A percentile compares a stretch with the other conserved stretches of the same genome.
These are phyloP conservation scores for Pollenia angustigena DNA, from an alignment of 2,888 invertebrate species.

Conservation along the genomic window DNA sequence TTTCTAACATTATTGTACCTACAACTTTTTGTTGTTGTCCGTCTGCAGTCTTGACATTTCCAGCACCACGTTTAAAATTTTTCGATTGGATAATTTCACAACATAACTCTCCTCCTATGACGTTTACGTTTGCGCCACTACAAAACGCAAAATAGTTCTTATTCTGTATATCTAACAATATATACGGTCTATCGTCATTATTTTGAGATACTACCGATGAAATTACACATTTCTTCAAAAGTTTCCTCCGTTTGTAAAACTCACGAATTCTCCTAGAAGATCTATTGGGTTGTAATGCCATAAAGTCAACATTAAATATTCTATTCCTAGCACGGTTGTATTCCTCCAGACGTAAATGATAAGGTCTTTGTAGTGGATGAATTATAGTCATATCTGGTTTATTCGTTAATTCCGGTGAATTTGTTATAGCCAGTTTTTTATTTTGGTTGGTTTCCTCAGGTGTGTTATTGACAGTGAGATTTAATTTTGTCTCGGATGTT, in stretches of 20 bases:
- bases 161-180: neutral
- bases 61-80: neutral
- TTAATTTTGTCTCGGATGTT: neutral
- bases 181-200: neutral
- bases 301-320: neutral
- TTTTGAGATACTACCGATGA: neutral
- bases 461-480: neutral
- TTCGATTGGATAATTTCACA: neutral
- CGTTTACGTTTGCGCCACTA: neutral
- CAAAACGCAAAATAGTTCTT: neutral
- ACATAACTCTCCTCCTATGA: neutral
- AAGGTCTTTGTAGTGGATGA: neutral
- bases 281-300: neutral
- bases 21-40: neutral
- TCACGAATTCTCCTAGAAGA: neutral
- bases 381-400: neutral
- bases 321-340: neutral
- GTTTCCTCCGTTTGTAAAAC: neutral
- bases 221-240: neutral
- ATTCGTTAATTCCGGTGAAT: neutral
- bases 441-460: too few species aligned
- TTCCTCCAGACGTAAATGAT: neutral
- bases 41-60: neutral
- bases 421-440: neutral
- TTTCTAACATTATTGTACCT: neutral